Percentiles rank a stretch among this genome's conserved stretches.
These are phyloP conservation scores for Actinia tenebrosa DNA, from an alignment of 64 coral and sea anemone species.

Conservation along the genomic window DNA sequence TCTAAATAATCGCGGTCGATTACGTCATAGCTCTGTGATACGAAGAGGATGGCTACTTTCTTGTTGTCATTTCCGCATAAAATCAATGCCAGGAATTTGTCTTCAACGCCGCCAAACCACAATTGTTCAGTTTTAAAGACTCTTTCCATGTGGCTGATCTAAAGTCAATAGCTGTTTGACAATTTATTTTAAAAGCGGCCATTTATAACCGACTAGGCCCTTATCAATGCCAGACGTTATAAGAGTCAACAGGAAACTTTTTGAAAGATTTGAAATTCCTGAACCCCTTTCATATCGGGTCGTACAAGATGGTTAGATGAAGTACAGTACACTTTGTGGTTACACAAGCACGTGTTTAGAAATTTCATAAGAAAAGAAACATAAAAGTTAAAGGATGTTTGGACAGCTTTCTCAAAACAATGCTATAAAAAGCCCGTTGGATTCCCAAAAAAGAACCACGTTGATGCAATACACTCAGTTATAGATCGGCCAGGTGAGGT, in stretches of 20 bases:
- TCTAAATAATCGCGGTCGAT: constrained; percentile 31
- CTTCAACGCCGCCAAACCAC: not conserved
- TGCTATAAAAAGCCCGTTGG: constrained; percentile 6
- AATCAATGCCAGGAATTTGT: constrained; percentile 23
- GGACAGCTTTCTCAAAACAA: constrained; percentile 10
- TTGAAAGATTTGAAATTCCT: constrained; percentile 31
- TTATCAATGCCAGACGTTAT: constrained; percentile 9
- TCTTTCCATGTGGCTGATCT: constrained; percentile 9
- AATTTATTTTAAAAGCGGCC: not conserved
- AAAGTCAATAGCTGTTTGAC: constrained; percentile 18
- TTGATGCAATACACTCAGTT: not conserved
- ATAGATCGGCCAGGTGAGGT: not conserved
- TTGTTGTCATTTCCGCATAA: constrained; percentile 41
- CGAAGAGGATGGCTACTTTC: constrained; percentile 25
- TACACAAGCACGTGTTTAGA: constrained; percentile 11
- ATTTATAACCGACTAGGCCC: not conserved
- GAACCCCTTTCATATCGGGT: not conserved
- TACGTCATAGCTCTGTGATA: constrained; percentile 50
- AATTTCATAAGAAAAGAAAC: constrained; percentile 2
- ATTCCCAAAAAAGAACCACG: constrained; percentile 11
- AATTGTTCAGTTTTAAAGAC: constrained; percentile 11
- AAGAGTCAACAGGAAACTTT: constrained; percentile 23
- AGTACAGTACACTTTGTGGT: constrained; percentile 9
- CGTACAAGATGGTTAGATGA: not conserved
- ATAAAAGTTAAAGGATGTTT: not conserved